Percentiles rank a stretch among this genome's conserved stretches.
These are phyloP conservation scores for Hemiprocne comata DNA, from an alignment of 2,113 vertebrate species.

Conservation along the genomic window DNA sequence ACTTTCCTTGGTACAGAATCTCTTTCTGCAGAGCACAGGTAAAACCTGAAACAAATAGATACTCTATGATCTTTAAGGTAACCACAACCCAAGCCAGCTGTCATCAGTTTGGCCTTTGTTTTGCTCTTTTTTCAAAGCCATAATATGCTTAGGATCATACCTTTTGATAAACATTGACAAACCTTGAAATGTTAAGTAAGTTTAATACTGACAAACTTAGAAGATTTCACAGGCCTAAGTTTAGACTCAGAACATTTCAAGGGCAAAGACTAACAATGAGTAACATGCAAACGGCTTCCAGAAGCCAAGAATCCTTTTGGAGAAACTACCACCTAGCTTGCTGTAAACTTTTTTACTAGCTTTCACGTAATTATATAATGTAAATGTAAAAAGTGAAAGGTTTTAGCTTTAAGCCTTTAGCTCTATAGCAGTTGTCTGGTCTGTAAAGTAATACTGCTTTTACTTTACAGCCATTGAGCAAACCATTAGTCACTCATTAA, in stretches of 20 bases:
- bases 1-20: conserved; percentile 93
- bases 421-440: not conserved
- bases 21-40: conserved; percentile 97
- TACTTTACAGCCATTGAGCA: not conserved
- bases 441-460: not conserved
- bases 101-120: not conserved
- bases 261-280: not conserved
- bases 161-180: not conserved
- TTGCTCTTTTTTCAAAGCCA: not conserved
- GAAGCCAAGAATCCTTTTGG: not conserved
- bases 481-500: not conserved
- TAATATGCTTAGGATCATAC: not conserved
- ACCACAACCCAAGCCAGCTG: not conserved
- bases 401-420: not conserved
- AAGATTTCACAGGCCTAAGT: not conserved
- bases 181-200: not conserved
- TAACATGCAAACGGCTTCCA: not conserved
- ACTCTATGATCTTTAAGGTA: not conserved
- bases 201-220: not conserved
- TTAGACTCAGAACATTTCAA: not conserved
- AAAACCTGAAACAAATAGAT: conserved; percentile 81
- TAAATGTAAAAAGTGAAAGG: not conserved
- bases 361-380: not conserved
- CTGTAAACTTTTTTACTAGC: not conserved
- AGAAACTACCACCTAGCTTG: not conserved